Conservation (phyloP, 2,113 vertebrate species). For the Copsychus sechellarum region DNA sequence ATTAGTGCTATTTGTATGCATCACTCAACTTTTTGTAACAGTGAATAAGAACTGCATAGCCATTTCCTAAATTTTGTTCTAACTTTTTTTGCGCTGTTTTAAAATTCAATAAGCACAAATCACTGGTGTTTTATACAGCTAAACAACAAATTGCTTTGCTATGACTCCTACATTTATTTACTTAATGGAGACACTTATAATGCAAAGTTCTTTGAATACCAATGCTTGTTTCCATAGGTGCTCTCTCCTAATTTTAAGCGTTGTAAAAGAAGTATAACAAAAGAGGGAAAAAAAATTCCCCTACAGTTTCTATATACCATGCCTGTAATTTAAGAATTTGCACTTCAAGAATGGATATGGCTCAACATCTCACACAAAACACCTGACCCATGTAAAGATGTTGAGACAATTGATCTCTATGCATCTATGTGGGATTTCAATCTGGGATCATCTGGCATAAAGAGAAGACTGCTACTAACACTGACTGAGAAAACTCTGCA, state of each 20-base stretch:
- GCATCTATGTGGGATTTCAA: neutral
- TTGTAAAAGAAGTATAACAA: neutral
- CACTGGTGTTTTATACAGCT: constrained; percentile 32
- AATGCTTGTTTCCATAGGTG: neutral
- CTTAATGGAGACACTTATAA: neutral
- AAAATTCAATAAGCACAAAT: constrained; percentile 66
- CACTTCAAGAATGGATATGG: neutral
- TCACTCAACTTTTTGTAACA: constrained; percentile 25
- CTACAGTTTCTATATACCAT: neutral
- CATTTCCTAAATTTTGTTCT: neutral
- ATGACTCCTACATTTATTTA: neutral
- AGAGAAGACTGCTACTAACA: neutral
- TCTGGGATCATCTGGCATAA: neutral
- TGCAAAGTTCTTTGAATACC: constrained; percentile 10
- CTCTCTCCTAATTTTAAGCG: neutral
- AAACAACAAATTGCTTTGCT: constrained; percentile 47
- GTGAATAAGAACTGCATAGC: neutral
- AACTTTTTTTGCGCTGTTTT: neutral
- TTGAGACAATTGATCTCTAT: neutral
- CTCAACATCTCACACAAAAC: neutral
- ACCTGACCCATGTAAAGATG: neutral
- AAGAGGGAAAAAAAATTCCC: neutral
- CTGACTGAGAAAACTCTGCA: neutral
- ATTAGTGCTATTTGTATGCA: constrained; percentile 64
- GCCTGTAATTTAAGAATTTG: neutral